Conservation (phyloP, 2,888 invertebrate species). For the Athripsodes cinereus region DNA sequence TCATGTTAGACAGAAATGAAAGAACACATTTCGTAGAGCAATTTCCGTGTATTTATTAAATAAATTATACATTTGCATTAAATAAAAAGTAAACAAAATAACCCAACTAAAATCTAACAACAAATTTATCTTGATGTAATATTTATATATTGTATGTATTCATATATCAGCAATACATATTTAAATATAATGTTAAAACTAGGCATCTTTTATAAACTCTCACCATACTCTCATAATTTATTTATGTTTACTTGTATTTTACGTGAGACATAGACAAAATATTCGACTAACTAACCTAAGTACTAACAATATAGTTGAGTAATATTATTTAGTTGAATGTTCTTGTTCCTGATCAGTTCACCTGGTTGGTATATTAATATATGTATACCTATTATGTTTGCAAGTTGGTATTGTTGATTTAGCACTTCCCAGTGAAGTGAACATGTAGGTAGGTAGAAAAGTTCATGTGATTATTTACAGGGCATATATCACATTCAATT, state of each 20-base stretch:
- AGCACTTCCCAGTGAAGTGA: not conserved
- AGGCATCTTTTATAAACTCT: slow-evolving; percentile 8
- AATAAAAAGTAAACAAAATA: slow-evolving; percentile 14
- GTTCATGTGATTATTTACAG: not conserved
- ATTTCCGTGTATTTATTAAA: slow-evolving; percentile 18
- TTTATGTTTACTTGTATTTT: not conserved
- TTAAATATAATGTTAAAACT: slow-evolving; percentile 11
- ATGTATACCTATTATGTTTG: too few species aligned
- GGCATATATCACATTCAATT: not conserved
- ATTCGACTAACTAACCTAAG: not conserved
- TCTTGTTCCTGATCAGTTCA: too few species aligned
- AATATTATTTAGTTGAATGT: not conserved
- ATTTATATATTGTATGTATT: slow-evolving; percentile 3
- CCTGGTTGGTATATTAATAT: too few species aligned
- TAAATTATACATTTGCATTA: slow-evolving; percentile 18
- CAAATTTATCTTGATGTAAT: slow-evolving; percentile 3
- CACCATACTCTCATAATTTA: not conserved
- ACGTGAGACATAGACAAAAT: slow-evolving; percentile 1
- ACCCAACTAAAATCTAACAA: slow-evolving; percentile 18
- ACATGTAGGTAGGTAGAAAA: not conserved
- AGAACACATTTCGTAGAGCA: not conserved
- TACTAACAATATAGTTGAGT: not conserved
- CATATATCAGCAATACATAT: slow-evolving; percentile 10
- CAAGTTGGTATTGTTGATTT: too few species aligned
- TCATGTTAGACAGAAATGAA: too few species aligned